Base-by-base conservation (phyloP, 2,888 invertebrate species). In the Coecobrya sp. region DNA sequence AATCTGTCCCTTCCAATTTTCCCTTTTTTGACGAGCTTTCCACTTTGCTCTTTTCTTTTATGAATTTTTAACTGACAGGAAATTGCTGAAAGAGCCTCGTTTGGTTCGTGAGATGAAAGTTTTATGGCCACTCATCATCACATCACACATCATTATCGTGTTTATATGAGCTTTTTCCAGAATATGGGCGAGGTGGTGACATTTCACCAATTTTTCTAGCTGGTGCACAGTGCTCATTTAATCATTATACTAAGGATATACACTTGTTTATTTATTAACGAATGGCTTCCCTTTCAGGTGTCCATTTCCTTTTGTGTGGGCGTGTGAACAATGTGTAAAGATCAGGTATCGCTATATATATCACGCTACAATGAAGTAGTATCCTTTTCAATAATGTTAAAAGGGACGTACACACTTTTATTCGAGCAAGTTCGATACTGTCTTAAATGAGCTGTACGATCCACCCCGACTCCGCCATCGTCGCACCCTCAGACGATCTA, bases 221-320 rank as follows among this genome's bases (percentile, higher is more conserved):
- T 59, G 1, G 19, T 1, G n/a, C 59, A 0, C 19, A 8, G 19
- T 59, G 59, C 19, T 19, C 19, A 19, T 19, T 59, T 59, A 59
- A 59, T 8, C 19, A 59, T n/a, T 19, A 59, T 59, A 59, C 59
- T 1, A 19, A 59, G 25, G 27, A 65, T 65, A 65, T 13, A 49
- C 42, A 49, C 13, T 49, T 49, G 49, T 49, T 10, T 49, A 70
- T 70, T 11, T 62, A 22, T 25, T 19, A 10, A 1, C 19, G 22
- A 73, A 22, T 52, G 22, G 49, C 16, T 76, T 76, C 49, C 22
- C 25, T 76, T 76, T 52, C 76, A 76, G 49, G 76, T 76, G 76
- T 76, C 76, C 76, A 49, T 76, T 76, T 76, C 76, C 45, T 16
- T 49, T 52, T 76, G 76, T 16, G 76, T 76, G 76, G 76, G 76